These are phyloP conservation scores for Psittacara wagleri DNA, from an alignment of 2,113 vertebrate species.

Conservation along the genomic window DNA sequence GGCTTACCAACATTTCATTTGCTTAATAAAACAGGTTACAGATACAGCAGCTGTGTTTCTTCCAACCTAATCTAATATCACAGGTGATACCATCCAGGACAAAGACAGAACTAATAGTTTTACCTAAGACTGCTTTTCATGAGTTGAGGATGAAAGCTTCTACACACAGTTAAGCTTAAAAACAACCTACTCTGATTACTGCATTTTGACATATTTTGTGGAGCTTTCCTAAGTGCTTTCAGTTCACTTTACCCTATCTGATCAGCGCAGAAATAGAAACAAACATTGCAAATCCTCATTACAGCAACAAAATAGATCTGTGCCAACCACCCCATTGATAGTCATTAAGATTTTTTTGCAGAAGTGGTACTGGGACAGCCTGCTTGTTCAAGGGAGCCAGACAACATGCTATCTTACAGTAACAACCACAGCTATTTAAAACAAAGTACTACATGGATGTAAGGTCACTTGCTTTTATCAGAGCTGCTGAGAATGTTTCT, in stretches of 20 bases:
- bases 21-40: neutral
- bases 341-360: neutral
- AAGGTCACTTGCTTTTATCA: neutral
- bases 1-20: neutral
- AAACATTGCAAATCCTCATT: neutral
- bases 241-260: neutral
- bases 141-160: neutral
- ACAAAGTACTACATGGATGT: neutral
- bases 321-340: neutral
- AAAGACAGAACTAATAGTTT: neutral
- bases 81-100: neutral
- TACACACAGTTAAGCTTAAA: neutral
- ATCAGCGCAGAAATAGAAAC: neutral
- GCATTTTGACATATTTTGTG: neutral
- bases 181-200: neutral
- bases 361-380: neutral
- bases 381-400: neutral
- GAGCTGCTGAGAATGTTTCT: neutral
- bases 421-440: neutral
- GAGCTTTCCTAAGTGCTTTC: neutral
- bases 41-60: neutral
- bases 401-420: neutral
- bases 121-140: neutral
- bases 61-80: neutral
- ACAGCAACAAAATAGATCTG: neutral